Evolutionary conservation across 2,797 vertebrate species (phyloP).

Genomic region (Micrastur ruficollis): DNA sequence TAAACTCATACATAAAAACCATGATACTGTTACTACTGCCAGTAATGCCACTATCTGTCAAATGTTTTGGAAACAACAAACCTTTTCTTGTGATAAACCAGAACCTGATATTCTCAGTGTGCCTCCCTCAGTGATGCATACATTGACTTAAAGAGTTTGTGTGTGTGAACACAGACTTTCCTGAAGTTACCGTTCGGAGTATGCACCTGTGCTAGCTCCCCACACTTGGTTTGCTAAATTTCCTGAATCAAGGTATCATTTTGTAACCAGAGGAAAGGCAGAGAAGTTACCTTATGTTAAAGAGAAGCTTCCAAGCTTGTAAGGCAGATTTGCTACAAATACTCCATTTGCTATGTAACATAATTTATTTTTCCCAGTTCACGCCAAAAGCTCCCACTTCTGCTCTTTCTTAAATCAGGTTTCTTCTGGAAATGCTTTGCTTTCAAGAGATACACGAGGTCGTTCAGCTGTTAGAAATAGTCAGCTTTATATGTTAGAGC

Average conservation of each 20-base stretch:
- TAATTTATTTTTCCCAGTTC: background rate
- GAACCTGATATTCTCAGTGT: background rate
- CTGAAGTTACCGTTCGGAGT: background rate
- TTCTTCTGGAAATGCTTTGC: constrained; percentile 56
- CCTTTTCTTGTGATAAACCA: background rate
- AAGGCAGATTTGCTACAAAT: background rate
- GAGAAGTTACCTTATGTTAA: background rate
- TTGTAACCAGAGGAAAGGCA: background rate
- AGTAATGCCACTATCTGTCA: background rate
- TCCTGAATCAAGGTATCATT: background rate
- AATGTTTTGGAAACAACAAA: background rate
- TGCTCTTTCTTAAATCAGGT: constrained; percentile 28
- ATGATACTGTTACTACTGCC: background rate
- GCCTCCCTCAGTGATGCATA: background rate
- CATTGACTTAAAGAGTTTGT: background rate
- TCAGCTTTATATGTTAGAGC: constrained; percentile 69
- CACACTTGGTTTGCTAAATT: background rate
- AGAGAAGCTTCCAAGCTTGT: background rate
- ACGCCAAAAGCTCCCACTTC: background rate
- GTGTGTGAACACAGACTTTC: background rate
- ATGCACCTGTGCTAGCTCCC: background rate
- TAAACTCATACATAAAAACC: background rate
- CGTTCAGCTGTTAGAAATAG: constrained; percentile 76
- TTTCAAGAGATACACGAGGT: constrained; percentile 72
- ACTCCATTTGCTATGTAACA: background rate